Percentiles rank a stretch among this genome's conserved stretches.
phyloP scores from a whole-genome alignment of 2,113 vertebrate species.

The Pyxicephalus adspersus region DNA sequence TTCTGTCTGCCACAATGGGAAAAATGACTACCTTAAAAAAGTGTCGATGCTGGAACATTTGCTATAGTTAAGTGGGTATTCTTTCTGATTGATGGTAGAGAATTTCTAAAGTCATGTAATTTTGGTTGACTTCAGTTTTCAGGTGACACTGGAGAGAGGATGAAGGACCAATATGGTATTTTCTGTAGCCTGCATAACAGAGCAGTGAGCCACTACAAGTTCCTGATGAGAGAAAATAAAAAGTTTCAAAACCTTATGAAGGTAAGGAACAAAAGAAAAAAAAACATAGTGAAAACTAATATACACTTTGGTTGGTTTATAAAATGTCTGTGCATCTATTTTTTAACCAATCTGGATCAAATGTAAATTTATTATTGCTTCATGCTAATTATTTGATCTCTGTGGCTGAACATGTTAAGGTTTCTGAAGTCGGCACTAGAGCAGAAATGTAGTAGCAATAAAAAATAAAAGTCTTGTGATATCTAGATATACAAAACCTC shows the following conservation, averaged over 20 bases:
- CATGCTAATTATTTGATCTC: background rate
- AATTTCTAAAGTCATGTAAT: background rate
- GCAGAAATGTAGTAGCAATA: too few species aligned
- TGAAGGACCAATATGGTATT: constrained; percentile 87
- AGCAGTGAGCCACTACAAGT: constrained; percentile 88
- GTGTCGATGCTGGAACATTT: too few species aligned
- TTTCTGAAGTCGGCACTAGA: too few species aligned
- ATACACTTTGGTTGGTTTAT: too few species aligned
- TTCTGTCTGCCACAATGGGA: too few species aligned
- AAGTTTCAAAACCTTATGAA: constrained; percentile 93
- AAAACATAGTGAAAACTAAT: too few species aligned
- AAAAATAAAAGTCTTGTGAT: too few species aligned
- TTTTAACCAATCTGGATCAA: background rate
- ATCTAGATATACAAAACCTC: too few species aligned
- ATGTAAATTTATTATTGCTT: too few species aligned
- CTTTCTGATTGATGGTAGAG: too few species aligned
- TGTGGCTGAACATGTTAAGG: background rate
- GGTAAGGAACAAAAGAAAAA: constrained; percentile 70
- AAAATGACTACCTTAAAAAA: too few species aligned
- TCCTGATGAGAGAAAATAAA: constrained; percentile 89
- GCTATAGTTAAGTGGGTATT: too few species aligned
- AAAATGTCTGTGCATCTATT: background rate
- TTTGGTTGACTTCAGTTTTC: constrained; percentile 80
- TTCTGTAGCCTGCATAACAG: constrained; percentile 92
- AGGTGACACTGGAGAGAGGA: constrained; percentile 84